Evolutionary conservation across 2,113 vertebrate species (phyloP), one percentile per base, ranked within the genome.

Genomic region (Phalacrocorax carbo): DNA sequence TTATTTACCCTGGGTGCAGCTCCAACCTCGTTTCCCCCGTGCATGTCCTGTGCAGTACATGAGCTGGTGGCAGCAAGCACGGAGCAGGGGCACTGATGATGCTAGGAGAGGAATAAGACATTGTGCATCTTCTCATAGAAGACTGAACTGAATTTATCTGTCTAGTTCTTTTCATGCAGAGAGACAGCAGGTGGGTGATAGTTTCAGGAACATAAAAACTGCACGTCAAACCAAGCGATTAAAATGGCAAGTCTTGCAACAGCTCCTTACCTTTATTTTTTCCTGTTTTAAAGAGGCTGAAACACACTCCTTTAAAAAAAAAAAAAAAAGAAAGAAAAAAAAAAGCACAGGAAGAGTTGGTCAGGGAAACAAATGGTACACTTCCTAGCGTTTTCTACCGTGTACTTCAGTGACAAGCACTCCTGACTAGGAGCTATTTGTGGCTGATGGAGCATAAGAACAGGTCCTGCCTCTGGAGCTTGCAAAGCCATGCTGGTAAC

Each of bases 51-150:
- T n/a, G 58, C 0, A 1, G 64, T 15, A 13, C 36, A 8, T 2
- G 34, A 62, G 79, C 46, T 49, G 86, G 46, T 9, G 36, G 46
- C 79, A 90, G 15, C 82, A 34, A 26, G 36, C 29, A 26, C 1
- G 0, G 49, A 66, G 6, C 4, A 1, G 32, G n/a, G 46, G 7
- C 76, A 44, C 2, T 2, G 71, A 3, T 36, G 42, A 34, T 0
- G 10, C n/a, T 5, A 13, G 44, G 36, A 57, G 55, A 72, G 48
- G 49, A 72, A 25, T 15, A 7, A 15, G 66, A n/a, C 4, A 5
- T 11, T 13, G n/a, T 18, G 44, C 25, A 57, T 48, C 25, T 79
- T 40, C 75, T 62, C 12, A 13, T 3, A 49, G 61, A 61, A 73
- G 61, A 38, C 25, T n/a, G 40, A 78, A 27, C 25, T 18, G 54